Evolutionary conservation across 2,797 vertebrate genomes (phyloP), one percentile per base, ranked within the genome.

Genomic region (Staurois parvus): DNA sequence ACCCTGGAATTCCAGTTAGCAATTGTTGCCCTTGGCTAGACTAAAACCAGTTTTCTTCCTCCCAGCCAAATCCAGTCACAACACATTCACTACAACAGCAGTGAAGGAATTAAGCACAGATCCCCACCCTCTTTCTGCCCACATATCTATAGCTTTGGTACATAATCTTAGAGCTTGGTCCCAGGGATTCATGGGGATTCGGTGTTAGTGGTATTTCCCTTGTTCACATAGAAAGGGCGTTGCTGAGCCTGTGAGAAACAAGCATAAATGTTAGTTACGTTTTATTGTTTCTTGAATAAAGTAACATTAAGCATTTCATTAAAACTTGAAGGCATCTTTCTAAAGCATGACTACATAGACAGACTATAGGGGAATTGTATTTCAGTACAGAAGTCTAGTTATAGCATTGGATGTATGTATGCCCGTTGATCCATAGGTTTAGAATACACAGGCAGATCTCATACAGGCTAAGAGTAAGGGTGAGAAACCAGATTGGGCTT

Each of bases 221-320:
- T 95, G 93, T 94, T 95, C 91, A 95, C 94, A 29, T 94, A 94
- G 88, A 95, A 95, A 0, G 95, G 94, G 72, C 94, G 92, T 88
- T 94, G 94, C 85, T 94, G 94, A 76, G 94, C 91, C 95, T 95
- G 93, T 73, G 90, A 89, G 40, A 88, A 81, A 91, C 56, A 91
- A 89, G 88, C 73, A 56, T 56, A 84, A 12, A 40, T 13, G 26
- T 72, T 81, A 72, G 59, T 30, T 4, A 62, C 52, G n/a, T 42
- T 66, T 52, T 56, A 75, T 67, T 75, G 59, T 83, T 83, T 40
- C 42, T 2, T 66, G 70, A 66, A n/a, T 42, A 45, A 3, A 73
- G 62, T 34, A 64, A 40, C 34, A 28, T 66, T 28, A 13, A 66
- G 13, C 12, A 66, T 26, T 66, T 29, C 26, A 24, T 11, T 64